Evolutionary conservation across 1,140 invertebrate genomes (phyloP).

Genomic region (Calliphora vicina): DNA sequence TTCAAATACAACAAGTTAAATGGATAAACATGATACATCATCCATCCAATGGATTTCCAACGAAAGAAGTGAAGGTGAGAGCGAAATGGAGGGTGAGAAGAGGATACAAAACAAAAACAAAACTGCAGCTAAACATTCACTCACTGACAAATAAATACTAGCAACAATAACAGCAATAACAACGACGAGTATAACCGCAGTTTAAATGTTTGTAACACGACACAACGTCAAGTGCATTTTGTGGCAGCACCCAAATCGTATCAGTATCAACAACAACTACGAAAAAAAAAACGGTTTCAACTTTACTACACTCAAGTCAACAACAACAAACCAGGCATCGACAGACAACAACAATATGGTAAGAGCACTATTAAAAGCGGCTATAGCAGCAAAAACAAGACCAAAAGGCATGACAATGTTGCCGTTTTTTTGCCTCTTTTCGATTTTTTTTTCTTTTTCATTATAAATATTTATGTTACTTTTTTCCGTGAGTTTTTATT

Average conservation of each 20-base stretch:
- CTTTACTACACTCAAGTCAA: background rate
- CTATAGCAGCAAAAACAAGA: background rate
- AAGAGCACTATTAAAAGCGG: too few species aligned
- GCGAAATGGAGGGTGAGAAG: background rate
- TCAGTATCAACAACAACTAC: background rate
- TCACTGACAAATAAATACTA: background rate
- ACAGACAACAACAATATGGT: background rate
- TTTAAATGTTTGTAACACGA: conserved; percentile 32
- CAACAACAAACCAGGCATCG: background rate
- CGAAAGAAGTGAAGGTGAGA: background rate
- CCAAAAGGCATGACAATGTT: background rate
- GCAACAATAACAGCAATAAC: background rate
- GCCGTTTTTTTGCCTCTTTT: background rate
- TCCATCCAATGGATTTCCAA: background rate
- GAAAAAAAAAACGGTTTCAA: too few species aligned
- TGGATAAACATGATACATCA: conserved; percentile 16
- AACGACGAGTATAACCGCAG: too few species aligned
- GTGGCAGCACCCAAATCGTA: conserved; percentile 5
- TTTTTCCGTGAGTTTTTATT: background rate
- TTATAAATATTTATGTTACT: background rate
- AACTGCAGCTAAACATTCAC: background rate
- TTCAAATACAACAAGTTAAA: conserved; percentile 6
- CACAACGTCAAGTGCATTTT: conserved; percentile 32
- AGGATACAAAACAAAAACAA: background rate
- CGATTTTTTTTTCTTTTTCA: background rate